Conservation (phyloP, 1,140 invertebrate genomes). For the Drosophila burlai region DNA sequence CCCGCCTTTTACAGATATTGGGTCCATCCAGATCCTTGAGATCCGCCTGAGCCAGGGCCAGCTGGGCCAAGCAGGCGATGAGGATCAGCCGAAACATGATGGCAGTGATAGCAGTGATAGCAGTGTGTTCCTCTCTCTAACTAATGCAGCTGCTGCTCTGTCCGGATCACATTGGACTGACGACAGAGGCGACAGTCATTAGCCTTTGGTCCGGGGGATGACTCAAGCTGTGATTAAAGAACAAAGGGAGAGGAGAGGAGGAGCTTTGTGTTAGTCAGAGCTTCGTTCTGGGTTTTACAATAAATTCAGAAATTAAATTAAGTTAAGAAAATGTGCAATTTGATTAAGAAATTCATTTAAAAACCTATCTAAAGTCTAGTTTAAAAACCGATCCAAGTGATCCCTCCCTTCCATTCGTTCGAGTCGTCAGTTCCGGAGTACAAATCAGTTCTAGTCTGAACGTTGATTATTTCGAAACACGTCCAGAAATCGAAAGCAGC, state of each 20-base stretch:
- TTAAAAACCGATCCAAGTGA: neutral
- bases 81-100: conserved; percentile 40
- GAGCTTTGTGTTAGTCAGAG: conserved; percentile 1
- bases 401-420: neutral
- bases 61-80: conserved; percentile 33
- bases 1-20: conserved; percentile 78
- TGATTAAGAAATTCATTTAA: neutral
- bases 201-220: conserved; percentile 6
- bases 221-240: conserved; percentile 26
- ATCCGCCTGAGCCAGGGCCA: conserved; percentile 45
- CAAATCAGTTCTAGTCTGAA: conserved; percentile 15
- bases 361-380: too few relatives aligned
- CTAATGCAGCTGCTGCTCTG: conserved; percentile 27
- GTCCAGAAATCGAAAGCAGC: conserved; percentile 22
- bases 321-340: neutral
- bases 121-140: conserved; percentile 18
- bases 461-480: conserved; percentile 51
- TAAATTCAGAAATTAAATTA: neutral
- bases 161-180: conserved; percentile 41
- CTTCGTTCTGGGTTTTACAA: neutral
- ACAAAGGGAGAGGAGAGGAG: conserved; percentile 21
- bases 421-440: neutral
- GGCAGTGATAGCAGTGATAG: conserved; percentile 33
- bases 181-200: conserved; percentile 4
- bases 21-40: conserved; percentile 64